These are phyloP conservation scores for Hemitrygon akajei DNA, from an alignment of 2,797 vertebrate genomes.

Conservation along the genomic window DNA sequence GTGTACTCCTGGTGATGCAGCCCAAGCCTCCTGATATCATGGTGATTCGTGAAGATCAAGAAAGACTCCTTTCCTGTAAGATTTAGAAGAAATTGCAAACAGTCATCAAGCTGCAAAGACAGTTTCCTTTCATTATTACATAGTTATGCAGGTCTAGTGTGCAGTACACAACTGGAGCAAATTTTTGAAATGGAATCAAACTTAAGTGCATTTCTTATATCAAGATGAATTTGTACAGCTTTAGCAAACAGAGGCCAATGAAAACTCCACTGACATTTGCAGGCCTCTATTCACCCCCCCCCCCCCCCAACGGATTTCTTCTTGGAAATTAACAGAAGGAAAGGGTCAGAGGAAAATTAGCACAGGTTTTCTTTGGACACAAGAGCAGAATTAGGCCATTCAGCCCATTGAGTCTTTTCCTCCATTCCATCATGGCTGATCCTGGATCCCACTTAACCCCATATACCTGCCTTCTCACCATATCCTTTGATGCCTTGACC, in stretches of 20 bases:
- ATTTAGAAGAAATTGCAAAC: not conserved
- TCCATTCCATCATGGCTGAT: too few species aligned
- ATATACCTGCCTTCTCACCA: too few species aligned
- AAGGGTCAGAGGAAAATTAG: too few species aligned
- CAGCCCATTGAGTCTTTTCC: too few species aligned
- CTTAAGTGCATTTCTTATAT: not conserved
- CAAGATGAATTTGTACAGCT: not conserved
- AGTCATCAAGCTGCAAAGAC: not conserved
- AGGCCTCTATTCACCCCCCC: not conserved
- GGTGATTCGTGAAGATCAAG: constrained; percentile 87
- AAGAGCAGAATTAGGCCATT: too few species aligned
- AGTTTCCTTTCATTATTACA: not conserved
- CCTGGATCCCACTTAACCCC: too few species aligned
- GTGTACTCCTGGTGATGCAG: constrained; percentile 91
- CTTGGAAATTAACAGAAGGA: not conserved
- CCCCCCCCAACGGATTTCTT: too few species aligned
- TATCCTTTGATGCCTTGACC: too few species aligned
- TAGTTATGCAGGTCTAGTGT: not conserved
- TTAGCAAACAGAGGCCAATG: not conserved
- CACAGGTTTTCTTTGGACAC: too few species aligned
- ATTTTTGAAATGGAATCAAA: not conserved
- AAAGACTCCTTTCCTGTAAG: constrained; percentile 81
- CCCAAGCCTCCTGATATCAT: constrained; percentile 89
- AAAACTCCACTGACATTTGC: not conserved
- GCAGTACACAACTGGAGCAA: not conserved